Percentiles rank a stretch among this genome's conserved stretches.
phyloP scores from a whole-genome alignment of 2,888 invertebrate genomes.

The Sesia bembeciformis region DNA sequence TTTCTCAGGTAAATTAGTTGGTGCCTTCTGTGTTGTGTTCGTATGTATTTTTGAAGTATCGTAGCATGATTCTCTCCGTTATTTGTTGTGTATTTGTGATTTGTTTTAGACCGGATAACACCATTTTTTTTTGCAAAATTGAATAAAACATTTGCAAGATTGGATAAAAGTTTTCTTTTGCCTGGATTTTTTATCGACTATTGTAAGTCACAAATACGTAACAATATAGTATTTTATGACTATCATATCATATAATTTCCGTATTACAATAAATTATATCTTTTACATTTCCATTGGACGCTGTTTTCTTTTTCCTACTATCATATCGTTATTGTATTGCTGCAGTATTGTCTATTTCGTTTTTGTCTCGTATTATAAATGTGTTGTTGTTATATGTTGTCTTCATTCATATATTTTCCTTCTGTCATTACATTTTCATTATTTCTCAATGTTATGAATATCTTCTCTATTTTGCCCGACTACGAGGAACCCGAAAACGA shows the following conservation, averaged over 20 bases:
- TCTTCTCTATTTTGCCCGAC: too few species aligned
- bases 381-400: background rate
- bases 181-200: background rate
- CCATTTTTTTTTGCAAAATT: too few species aligned
- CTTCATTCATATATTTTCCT: background rate
- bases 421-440: background rate
- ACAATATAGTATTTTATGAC: background rate
- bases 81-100: conserved; percentile 1
- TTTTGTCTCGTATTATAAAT: background rate
- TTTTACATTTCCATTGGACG: conserved; percentile 15
- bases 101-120: background rate
- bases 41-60: conserved; percentile 24
- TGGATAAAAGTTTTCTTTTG: conserved; percentile 1
- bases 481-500: too few species aligned
- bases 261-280: conserved; percentile 19
- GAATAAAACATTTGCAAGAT: too few species aligned
- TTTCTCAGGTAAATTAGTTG: conserved; percentile 77
- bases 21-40: conserved; percentile 7
- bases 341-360: background rate
- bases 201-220: background rate
- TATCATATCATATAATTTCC: background rate
- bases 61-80: conserved; percentile 18
- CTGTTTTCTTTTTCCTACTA: conserved; percentile 18
- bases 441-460: too few species aligned
- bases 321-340: conserved; percentile 2